Evolutionary conservation across 2,888 invertebrate species (phyloP).

Genomic region (Tridacna crocea): DNA sequence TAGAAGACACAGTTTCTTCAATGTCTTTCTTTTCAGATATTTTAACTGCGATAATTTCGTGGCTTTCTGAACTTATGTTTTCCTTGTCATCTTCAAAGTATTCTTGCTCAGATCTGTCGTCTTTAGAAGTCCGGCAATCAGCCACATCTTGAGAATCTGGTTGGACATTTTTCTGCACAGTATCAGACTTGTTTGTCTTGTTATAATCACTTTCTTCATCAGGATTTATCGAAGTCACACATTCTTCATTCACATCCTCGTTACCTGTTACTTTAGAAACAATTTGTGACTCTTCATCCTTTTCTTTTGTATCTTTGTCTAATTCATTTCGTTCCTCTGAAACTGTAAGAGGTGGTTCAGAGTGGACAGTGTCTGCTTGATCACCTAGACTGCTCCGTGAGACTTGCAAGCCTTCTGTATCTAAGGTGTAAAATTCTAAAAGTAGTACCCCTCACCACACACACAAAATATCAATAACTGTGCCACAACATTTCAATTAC

Average conservation of each 20-base stretch:
- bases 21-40: neutral
- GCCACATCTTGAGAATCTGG: neutral
- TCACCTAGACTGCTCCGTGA: neutral
- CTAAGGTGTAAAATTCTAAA: constrained; percentile 8
- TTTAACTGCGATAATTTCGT: neutral
- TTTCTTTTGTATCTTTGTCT: neutral
- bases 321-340: too few relatives aligned
- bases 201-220: too few relatives aligned
- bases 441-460: constrained; percentile 1
- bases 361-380: neutral
- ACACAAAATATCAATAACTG: neutral
- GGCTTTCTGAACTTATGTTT: constrained; percentile 4
- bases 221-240: too few relatives aligned
- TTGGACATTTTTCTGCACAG: too few relatives aligned
- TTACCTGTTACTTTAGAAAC: neutral
- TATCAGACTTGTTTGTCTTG: too few relatives aligned
- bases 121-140: neutral
- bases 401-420: constrained; percentile 5
- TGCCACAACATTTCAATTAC: too few relatives aligned
- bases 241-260: neutral
- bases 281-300: neutral
- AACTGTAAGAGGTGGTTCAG: too few relatives aligned
- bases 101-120: neutral
- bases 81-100: neutral
- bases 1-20: neutral